Evolutionary conservation across 1,140 invertebrate species (phyloP), one percentile per base, ranked within the genome.

Genomic region (Ridgeia piscesae): DNA sequence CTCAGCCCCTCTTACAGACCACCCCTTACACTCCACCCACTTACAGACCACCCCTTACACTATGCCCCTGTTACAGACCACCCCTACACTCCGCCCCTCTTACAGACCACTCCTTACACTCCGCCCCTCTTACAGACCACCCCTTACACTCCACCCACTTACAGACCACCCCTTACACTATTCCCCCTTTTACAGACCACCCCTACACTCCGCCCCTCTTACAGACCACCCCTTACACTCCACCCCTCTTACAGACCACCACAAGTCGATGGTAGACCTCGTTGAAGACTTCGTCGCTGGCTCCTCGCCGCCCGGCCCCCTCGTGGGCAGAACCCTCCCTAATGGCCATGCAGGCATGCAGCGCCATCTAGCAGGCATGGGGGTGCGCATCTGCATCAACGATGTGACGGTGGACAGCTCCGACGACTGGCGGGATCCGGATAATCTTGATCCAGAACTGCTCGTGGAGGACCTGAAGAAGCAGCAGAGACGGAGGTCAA

Each of bases 311-410:
- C 35, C 35, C 9, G 17, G n/a, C 34, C 6, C 35, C 89, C 33
- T 90, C 9, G 35, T 2, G 14, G 2, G n/a, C 89, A 8, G 89
- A 34, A 89, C n/a, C 88, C 33, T 34, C 21, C 33, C 35, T 17
- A 34, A 90, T 35, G 35, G 33, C 21, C 33, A 34, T n/a, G n/a
- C 35, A 17, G 35, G 33, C 89, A 34, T 14, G 89, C 33, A 21
- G 17, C 89, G 31, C 17, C 89, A 21, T 27, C 89, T 17, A 31
- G 34, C 31, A 14, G 42, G 34, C 34, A 58, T 91, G 34, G 48
- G 91, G 92, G 92, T 95, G 8, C 93, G 94, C 50, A 95, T 95
- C 93, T 95, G 94, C 93, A 93, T 95, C 77, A 95, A 95, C 92
- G 95, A 95, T 33, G 93, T 95, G 35, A 95, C 95, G 14, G 92